Percentiles rank a stretch among this genome's conserved stretches.
Conservation (phyloP, 2,797 vertebrate species). For the Intellagama lesueurii region DNA sequence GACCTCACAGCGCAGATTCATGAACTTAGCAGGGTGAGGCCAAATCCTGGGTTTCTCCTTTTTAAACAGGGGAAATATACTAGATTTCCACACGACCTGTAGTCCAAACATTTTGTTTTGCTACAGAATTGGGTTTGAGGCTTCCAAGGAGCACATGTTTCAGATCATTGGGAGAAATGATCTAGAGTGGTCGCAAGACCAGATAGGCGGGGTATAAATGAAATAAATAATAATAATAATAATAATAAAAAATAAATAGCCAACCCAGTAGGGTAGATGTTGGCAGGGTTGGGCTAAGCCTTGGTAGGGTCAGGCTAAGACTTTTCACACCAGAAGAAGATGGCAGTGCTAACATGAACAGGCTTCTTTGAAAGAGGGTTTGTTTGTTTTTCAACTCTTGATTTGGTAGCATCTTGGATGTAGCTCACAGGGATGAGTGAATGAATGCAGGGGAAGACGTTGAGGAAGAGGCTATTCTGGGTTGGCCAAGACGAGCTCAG, state of each 20-base stretch:
- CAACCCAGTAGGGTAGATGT: background rate
- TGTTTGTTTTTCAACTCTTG: too few species aligned
- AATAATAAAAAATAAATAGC: too few species aligned
- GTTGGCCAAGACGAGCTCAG: background rate
- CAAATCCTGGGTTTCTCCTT: rapidly evolving
- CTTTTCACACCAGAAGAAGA: background rate
- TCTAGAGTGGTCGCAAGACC: too few species aligned
- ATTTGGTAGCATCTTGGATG: background rate
- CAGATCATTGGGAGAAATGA: background rate
- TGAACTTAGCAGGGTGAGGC: constrained; percentile 89
- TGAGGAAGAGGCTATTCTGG: background rate
- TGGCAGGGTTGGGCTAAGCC: background rate
- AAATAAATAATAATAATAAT: too few species aligned
- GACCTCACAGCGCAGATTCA: constrained; percentile 90
- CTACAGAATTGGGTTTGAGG: too few species aligned
- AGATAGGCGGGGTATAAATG: too few species aligned
- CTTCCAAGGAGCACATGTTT: too few species aligned
- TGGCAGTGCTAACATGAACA: background rate
- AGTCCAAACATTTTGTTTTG: background rate
- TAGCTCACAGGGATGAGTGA: background rate
- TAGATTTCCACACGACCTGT: background rate
- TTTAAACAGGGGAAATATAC: background rate
- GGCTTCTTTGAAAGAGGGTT: too few species aligned
- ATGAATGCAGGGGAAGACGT: background rate
- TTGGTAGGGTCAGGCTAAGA: background rate